Evolutionary conservation across 2,797 vertebrate genomes (phyloP).

Genomic region (Ispidina picta): DNA sequence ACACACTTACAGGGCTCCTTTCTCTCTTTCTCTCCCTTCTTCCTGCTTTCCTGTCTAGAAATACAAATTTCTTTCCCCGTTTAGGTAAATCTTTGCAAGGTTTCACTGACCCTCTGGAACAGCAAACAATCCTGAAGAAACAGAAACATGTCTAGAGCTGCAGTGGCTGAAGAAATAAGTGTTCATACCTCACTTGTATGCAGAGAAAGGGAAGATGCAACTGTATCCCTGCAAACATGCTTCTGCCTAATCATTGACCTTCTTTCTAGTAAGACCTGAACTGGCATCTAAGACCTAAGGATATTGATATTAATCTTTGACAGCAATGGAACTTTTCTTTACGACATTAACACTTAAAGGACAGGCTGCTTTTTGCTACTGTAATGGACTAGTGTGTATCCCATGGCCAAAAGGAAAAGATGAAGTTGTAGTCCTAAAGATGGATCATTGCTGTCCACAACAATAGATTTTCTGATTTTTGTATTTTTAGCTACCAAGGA

Average conservation of each 20-base stretch:
- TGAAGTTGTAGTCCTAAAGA: background rate
- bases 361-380: background rate
- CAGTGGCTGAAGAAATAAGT: background rate
- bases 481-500: background rate
- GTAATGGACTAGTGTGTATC: background rate
- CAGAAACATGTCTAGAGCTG: background rate
- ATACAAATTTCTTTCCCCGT: background rate
- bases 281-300: background rate
- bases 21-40: accelerated
- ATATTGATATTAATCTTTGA: background rate
- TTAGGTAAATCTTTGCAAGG: background rate
- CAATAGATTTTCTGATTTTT: background rate
- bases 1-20: background rate
- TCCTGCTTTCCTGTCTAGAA: background rate
- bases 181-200: background rate
- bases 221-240: background rate
- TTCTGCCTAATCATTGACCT: background rate
- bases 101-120: background rate
- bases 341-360: background rate
- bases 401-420: background rate
- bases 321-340: background rate
- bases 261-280: background rate
- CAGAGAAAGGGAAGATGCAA: background rate
- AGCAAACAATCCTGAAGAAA: background rate
- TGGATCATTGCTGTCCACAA: background rate